Base-by-base conservation (phyloP, 2,888 invertebrate genomes). In the Apocheima hispidaria region DNA sequence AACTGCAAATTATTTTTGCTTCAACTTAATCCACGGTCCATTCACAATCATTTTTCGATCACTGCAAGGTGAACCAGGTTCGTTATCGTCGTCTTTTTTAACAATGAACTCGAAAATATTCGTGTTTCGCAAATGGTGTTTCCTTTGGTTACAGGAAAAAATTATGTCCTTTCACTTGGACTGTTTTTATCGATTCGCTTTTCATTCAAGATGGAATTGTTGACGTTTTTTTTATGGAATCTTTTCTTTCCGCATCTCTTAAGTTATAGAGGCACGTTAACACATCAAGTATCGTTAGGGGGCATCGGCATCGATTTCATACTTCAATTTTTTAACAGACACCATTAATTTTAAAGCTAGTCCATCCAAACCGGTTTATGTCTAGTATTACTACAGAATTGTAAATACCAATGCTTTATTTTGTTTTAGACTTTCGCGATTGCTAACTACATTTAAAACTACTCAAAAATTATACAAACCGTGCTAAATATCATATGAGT, bases 1-100 rank as follows among this genome's bases (percentile, higher is more conserved):
- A n/a, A 41, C 40, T 57, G 26, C 33, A 12, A 40, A 50, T 41
- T 30, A 28, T 30, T 56, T 56, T 41, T 48, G 21, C 35, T 14
- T 21, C 14, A 20, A 35, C 16, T 35, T 18, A 49, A 23, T 9
- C n/a, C 12, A 46, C 30, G 18, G 12, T 40, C 16, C 18, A 10
- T 38, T 52, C 33, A n/a, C 16, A 55, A 36, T 54, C 7, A 20
- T 52, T 30, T 18, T 28, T 10, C 26, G 23, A 23, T n/a, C 21
- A 2, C 23, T 21, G 26, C 14, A n/a, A 41, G 21, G 21, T 10
- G 12, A n/a, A 21, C 41, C 2, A 12, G 21, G 5, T 41, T 41
- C 21, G 21, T 5, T 21, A n/a, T n/a, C n/a, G n/a, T n/a, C n/a
- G n/a, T n/a, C n/a, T n/a, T 14, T 26, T 16, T 23, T 14, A 26